Percentiles rank a stretch among this genome's conserved stretches.
Conservation (phyloP, 2,113 vertebrate species). For the Glaucidium brasilianum region DNA sequence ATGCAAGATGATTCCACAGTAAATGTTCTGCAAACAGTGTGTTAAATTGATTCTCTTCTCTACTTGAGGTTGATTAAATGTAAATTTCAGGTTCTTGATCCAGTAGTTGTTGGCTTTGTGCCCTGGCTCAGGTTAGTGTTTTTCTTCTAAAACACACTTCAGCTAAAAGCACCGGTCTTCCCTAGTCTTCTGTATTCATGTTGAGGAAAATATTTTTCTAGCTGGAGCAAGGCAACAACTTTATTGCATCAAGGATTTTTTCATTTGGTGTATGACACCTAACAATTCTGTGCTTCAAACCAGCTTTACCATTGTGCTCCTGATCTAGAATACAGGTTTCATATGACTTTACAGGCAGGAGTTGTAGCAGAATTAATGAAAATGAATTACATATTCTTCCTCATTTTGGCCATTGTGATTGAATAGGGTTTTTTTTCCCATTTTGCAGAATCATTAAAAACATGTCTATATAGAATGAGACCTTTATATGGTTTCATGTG, state of each 20-base stretch:
- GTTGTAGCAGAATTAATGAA: neutral
- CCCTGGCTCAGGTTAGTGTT: neutral
- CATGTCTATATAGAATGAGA: neutral
- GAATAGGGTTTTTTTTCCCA: neutral
- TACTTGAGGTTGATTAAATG: constrained; percentile 27
- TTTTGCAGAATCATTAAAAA: neutral
- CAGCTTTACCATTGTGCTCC: neutral
- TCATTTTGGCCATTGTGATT: neutral
- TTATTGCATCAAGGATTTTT: neutral
- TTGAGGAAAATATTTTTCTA: neutral
- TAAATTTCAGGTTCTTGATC: constrained; percentile 23
- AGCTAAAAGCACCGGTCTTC: neutral
- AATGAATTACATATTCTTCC: neutral
- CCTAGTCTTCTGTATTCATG: neutral
- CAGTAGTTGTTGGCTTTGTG: neutral
- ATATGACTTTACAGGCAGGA: neutral
- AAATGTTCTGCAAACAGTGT: constrained; percentile 10
- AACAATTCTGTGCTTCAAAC: neutral
- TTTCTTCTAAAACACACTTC: neutral
- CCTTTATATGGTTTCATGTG: neutral
- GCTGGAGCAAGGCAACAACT: neutral
- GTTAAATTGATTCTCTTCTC: constrained; percentile 28
- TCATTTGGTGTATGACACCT: neutral
- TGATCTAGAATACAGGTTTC: neutral
- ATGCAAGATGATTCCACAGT: neutral